Base-by-base conservation (phyloP, 2,797 vertebrate species). In the Manis crassicaudata region DNA sequence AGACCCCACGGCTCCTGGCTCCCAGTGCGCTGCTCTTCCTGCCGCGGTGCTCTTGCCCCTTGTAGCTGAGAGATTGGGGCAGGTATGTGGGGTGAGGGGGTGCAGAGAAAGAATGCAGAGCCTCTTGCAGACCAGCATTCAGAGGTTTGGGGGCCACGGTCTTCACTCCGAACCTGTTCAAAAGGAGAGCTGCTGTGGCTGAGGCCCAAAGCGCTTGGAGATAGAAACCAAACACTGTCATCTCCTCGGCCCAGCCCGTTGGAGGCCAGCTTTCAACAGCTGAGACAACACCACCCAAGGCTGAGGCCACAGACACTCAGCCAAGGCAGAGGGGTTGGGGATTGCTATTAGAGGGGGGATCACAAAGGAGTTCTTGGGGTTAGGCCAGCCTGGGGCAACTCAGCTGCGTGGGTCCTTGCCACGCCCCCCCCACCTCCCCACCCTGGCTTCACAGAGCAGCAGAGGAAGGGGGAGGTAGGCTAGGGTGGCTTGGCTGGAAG, bases 251-350 rank as follows among this genome's bases (percentile, higher is more conserved):
- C 62, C 84, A 75, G 95, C 95, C 97, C 96, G 7, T 3, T 12
- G 89, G 92, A 96, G 95, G 88, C 70, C 56, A 18, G 68, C 40
- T 35, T 80, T 89, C 79, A 67, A 54, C 97, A 98, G 97, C 97
- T 97, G 97, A 98, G 97, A 97, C 96, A 98, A 97, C 97, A 98
- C 67, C 35, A 29, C 92, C 84, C 95, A 37, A 95, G 96, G 96
- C 65, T 40, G 79, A 95, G 79, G 85, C 96, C 70, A 14, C 50
- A 46, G 73, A 90, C 95, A 86, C 56, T 70, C 65, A 58, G 75
- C 88, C 54, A 92, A 96, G 93, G 84, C 81, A 40, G 29, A 88
- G 91, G 68, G 65, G 43, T 60, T 25, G 40, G 37, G 63, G 29
- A 32, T 46, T 70, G 60, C 27, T 0, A 50, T 80, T 58, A 68